phyloP scores from a whole-genome alignment of 2,797 vertebrate species.

The Smutsia temminckii region DNA sequence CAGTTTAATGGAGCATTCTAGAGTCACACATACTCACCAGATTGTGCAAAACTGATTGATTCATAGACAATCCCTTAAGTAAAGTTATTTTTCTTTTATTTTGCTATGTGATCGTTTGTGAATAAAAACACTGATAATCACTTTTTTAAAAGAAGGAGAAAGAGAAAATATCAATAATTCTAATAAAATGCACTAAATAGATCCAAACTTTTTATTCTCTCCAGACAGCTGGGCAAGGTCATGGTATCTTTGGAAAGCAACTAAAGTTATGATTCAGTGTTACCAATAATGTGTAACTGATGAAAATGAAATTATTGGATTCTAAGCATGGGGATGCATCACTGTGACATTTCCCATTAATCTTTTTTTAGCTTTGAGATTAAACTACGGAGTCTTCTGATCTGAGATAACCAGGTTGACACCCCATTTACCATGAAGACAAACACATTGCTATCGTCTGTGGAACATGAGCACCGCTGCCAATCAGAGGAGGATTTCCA shows the following conservation, averaged over 20 bases:
- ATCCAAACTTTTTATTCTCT: constrained; percentile 37
- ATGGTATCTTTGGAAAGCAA: constrained; percentile 65
- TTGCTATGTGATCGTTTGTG: constrained; percentile 56
- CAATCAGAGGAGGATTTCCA: neutral
- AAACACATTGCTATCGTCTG: constrained; percentile 35
- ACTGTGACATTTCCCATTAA: constrained; percentile 72
- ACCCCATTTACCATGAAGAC: constrained; percentile 61
- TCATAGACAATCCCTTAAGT: constrained; percentile 45
- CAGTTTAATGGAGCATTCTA: neutral
- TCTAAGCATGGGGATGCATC: constrained; percentile 72
- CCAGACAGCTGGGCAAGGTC: constrained; percentile 62
- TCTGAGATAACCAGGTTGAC: constrained; percentile 62
- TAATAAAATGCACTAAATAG: constrained; percentile 47
- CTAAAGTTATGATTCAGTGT: constrained; percentile 68
- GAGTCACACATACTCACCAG: neutral
- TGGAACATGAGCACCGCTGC: constrained; percentile 19
- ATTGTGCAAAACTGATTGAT: constrained; percentile 55
- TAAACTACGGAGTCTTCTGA: constrained; percentile 74
- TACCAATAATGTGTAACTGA: constrained; percentile 75
- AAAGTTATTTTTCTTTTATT: constrained; percentile 44
- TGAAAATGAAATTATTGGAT: constrained; percentile 80
- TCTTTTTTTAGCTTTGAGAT: constrained; percentile 73
- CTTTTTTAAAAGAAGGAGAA: neutral
- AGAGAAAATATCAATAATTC: neutral
- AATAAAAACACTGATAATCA: constrained; percentile 23